Evolutionary conservation across 2,888 invertebrate species (phyloP), one percentile per base, ranked within the genome.

Genomic region (Brachycybe producta): DNA sequence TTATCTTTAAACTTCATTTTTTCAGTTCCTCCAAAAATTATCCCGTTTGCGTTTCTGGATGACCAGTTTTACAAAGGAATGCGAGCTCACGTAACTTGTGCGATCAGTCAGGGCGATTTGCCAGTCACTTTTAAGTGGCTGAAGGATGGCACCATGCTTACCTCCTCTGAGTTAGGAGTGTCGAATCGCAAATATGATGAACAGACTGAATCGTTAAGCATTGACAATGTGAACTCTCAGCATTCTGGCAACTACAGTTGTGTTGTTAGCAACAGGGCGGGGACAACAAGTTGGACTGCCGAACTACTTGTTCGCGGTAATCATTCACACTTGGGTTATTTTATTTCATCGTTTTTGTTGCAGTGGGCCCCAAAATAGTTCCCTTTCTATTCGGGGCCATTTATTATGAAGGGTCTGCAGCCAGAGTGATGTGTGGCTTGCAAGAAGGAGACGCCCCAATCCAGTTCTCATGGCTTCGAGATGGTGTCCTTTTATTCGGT

Each of bases 401-500:
- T 11, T 28, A 82, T 67, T 78, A 79, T 67, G 81, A 82, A 73
- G 81, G 81, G 71, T 80, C 80, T 79, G 77, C 81, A 68, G 82
- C 82, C 61, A 77, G 82, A 69, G 79, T 81, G 67, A 79, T 82
- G 67, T 83, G 82, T 73, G 80, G 81, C 66, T 80, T 82, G 65
- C 79, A 80, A 68, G 75, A 77, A 64, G 82, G 84, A 62, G 84
- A 85, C 72, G 77, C 80, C 62, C 85, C 85, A 58, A 72, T 85
- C 58, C 75, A 77, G 65, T 79, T 85, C 67, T 75, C 76, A 67
- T 85, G 84, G 84, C 77, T 81, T 61, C 84, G 84, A 75, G 84
- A 84, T 70, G 82, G 79, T 73, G 40, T 53, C 43, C 7, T 38
- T 50, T 26, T 45, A 52, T 27, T 48, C 8, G n/a, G 2, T n/a